Base-by-base conservation (phyloP, 37 sponge, comb jelly and placozoan species). In the Cladorhizidae sp. region DNA sequence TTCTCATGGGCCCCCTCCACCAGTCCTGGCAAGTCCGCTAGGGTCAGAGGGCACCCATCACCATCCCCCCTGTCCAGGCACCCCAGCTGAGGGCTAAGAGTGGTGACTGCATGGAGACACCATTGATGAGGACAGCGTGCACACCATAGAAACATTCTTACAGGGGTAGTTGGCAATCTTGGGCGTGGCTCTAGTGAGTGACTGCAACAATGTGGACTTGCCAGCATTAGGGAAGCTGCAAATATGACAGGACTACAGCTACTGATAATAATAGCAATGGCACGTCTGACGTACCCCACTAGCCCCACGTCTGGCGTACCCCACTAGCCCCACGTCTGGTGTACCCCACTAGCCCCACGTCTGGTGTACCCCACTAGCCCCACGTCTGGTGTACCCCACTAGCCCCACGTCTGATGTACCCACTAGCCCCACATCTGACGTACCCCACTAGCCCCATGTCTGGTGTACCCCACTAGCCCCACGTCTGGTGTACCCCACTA, bases 161-260 rank as follows among this genome's bases (percentile, higher is more conserved):
- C 89, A 95, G 14, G 95, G 90, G 64, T 95, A 95, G 68, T 72
- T 76, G 20, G 92, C 95, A 6, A 95, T 74, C 52, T 91, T 95
- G 37, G 95, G 95, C 14, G 79, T 71, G 6, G 95, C 86, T 6
- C 52, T 78, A 15, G 92, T 86, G 9, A 95, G 55, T 3, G 64
- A 52, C n/a, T 58, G 36, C 26, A 95, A 72, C 42, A 91, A 81
- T 29, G 92, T 92, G 17, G 92, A 92, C 85, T 95, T 95, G 20
- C 95, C 95, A 18, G 95, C 95, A 88, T 95, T 95, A 22, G 95
- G 95, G 57, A 88, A 93, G 25, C 92, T 91, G 70, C 11, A 72
- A 40, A 21, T 20, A 67, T 6, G 3, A 67, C 38, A 67, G 68
- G 6, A 59, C 28, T 12, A 28, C 61, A 31, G 5, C 28, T n/a